Base-by-base conservation (phyloP, 2,888 invertebrate species). In the Drosophila differens region DNA sequence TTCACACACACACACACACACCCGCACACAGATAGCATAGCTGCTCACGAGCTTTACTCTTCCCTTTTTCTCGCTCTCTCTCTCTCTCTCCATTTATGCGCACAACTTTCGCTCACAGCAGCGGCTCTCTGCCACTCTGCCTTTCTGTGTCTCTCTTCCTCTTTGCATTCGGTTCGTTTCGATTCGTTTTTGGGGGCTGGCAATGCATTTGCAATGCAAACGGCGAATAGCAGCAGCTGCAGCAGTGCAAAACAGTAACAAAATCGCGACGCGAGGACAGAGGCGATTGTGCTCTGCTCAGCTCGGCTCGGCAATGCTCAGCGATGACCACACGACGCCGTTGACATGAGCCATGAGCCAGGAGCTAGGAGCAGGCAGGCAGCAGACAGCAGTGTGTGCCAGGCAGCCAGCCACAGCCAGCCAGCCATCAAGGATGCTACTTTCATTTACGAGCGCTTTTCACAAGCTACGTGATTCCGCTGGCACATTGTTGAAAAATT, bases 391-490 rank as follows among this genome's bases (percentile, higher is more conserved):
- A 85, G 88, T 74, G 88, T 89, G 76, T 70, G 83, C 84, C 82
- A 85, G 85, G 84, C 85, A 81, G 82, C 76, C 85, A 80, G 86
- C 76, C 79, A 76, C 73, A 89, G 79, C 83, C 83, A 85, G 90
- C 83, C 74, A 89, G 79, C 82, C 82, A 85, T 89, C 83, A 76
- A 88, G 83, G 79, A 80, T 82, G 81, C 80, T 82, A 76, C 79
- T 80, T 88, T 79, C 83, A 72, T 82, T 87, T 78, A 74, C 76
- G 81, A 85, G 81, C 75, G 83, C 77, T 77, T 77, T 69, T 73
- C 78, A 71, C 67, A 74, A 68, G 71, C 76, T 81, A 79, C 81
- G 82, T 79, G 82, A 82, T 79, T 77, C 70, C 73, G 84, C 76
- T 86, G 82, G 79, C 89, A 74, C 77, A 61, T 75, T 84, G 76